These are phyloP conservation scores for Sesamia inferens DNA, from an alignment of 2,888 invertebrate species.

Conservation along the genomic window DNA sequence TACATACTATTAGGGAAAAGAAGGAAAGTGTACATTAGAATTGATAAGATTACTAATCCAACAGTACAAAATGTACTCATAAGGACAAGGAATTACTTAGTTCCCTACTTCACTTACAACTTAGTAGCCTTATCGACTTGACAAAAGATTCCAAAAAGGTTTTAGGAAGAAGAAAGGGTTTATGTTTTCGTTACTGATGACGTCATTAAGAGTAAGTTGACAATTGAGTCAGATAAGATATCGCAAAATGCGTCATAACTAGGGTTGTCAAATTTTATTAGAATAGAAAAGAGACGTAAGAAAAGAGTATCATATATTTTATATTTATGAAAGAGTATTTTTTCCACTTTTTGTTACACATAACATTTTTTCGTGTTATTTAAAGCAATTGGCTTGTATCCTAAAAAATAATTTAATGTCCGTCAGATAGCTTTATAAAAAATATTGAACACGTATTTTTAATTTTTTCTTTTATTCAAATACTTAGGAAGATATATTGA, in stretches of 20 bases:
- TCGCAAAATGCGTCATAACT: slow-evolving; percentile 73
- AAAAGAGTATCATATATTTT: no score
- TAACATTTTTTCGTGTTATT: no score
- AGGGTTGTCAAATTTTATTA: no score
- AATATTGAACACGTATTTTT: no score
- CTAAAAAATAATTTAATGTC: no score
- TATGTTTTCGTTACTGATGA: slow-evolving; percentile 66
- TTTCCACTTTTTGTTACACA: no score
- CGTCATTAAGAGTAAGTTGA: slow-evolving; percentile 78
- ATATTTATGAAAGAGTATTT: no score
- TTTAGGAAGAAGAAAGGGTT: slow-evolving; percentile 23
- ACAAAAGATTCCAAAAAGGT: slow-evolving; percentile 34
- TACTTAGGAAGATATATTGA: no score
- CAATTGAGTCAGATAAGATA: slow-evolving; percentile 78
- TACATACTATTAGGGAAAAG: neutral
- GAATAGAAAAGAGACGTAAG: no score
- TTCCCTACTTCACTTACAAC: slow-evolving; percentile 36
- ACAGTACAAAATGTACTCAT: slow-evolving; percentile 8
- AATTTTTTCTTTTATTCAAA: no score
- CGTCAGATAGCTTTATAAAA: no score
- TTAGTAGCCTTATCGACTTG: slow-evolving; percentile 20
- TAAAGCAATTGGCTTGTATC: no score
- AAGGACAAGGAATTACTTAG: slow-evolving; percentile 29
- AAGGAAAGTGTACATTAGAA: slow-evolving; percentile 21
- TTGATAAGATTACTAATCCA: slow-evolving; percentile 23